phyloP scores from a whole-genome alignment of 2,113 vertebrate species.

The Chiloscyllium plagiosum region DNA sequence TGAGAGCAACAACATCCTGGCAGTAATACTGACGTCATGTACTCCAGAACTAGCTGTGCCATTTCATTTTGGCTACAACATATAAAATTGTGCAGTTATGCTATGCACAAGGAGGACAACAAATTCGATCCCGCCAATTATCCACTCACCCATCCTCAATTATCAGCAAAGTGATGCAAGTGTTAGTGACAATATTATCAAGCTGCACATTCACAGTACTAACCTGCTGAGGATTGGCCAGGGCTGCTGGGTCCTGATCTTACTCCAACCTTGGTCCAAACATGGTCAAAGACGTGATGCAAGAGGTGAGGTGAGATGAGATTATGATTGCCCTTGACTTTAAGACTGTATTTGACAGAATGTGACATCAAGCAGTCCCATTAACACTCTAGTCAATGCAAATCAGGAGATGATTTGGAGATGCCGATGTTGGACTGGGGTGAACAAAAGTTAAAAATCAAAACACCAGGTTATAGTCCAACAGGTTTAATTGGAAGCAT shows the following conservation, averaged over 20 bases:
- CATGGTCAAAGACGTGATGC: neutral
- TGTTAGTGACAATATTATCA: neutral
- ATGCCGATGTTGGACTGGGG: too few relatives aligned
- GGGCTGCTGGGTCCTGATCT: too few relatives aligned
- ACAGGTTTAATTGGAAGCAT: too few relatives aligned
- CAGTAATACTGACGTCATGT: neutral
- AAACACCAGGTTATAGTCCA: too few relatives aligned
- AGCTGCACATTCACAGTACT: neutral
- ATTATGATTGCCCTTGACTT: neutral
- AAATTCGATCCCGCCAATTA: neutral
- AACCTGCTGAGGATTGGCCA: neutral
- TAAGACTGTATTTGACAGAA: neutral
- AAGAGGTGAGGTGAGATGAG: too few relatives aligned
- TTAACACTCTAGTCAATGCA: neutral
- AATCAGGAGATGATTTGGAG: neutral
- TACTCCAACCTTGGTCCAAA: neutral
- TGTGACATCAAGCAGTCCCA: neutral
- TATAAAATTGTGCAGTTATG: neutral
- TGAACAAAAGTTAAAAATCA: too few relatives aligned
- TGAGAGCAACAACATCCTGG: neutral
- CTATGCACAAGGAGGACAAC: neutral
- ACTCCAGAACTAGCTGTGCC: neutral
- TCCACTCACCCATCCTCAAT: neutral
- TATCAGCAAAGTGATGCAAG: neutral
- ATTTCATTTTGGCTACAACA: neutral